Evolutionary conservation across 2,113 vertebrate genomes (phyloP).

Genomic region (Diphyllodes magnificus): DNA sequence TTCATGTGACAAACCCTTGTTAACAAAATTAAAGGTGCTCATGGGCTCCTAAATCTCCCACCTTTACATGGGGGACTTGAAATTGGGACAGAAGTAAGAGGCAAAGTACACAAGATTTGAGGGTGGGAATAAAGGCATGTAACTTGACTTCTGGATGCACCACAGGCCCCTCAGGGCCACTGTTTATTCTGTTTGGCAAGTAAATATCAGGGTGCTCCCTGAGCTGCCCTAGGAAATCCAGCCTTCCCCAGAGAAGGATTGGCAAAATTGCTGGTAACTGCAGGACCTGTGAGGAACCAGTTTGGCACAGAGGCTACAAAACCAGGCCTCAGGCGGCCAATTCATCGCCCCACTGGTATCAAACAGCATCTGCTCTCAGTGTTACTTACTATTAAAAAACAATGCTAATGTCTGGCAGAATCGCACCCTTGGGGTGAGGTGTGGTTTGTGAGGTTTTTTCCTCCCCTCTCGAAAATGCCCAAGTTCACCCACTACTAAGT

Average conservation of each 20-base stretch:
- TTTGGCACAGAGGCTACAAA: not conserved
- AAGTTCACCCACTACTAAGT: not conserved
- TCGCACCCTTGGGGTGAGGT: not conserved
- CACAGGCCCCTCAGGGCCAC: not conserved
- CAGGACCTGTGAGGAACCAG: not conserved
- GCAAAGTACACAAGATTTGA: fast-evolving
- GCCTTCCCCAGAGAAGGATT: not conserved
- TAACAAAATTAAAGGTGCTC: not conserved
- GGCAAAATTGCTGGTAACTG: fast-evolving
- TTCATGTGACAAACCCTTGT: not conserved
- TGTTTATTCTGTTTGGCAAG: not conserved
- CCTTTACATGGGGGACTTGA: not conserved
- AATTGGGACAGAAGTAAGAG: not conserved
- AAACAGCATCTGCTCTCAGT: not conserved
- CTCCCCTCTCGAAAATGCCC: not conserved
- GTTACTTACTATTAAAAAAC: not conserved
- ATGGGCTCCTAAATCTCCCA: not conserved
- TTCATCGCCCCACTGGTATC: fast-evolving
- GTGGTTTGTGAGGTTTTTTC: too few species aligned
- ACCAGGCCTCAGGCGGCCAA: not conserved
- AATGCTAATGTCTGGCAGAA: not conserved
- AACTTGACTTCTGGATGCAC: not conserved
- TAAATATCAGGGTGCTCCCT: not conserved
- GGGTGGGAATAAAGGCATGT: not conserved
- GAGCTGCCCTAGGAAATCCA: not conserved